Conservation (phyloP, 2,888 invertebrate genomes). For the Hermodice carunculata region DNA sequence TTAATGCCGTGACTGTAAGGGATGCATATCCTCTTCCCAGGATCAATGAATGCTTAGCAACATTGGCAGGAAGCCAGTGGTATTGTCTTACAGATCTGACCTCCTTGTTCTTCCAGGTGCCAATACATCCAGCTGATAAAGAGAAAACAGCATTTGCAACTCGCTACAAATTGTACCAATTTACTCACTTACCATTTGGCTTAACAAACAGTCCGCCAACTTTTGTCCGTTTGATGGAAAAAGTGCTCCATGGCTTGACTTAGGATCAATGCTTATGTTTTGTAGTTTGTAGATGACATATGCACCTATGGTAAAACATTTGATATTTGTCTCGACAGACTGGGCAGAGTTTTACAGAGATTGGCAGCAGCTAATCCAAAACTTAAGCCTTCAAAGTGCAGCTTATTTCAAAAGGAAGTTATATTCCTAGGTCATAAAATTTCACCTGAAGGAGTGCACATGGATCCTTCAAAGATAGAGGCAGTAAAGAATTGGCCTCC, state of each 20-base stretch:
- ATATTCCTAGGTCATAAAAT: conserved; percentile 22
- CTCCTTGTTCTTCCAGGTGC: conserved; percentile 46
- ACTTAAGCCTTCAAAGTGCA: conserved; percentile 44
- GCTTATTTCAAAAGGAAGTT: conserved; percentile 21
- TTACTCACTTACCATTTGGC: conserved; percentile 38
- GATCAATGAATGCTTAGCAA: conserved; percentile 30
- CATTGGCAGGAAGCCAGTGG: conserved; percentile 34
- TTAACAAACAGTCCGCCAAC: conserved; percentile 40
- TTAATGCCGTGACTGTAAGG: conserved; percentile 31
- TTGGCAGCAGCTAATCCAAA: too few relatives aligned
- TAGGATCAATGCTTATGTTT: conserved; percentile 34
- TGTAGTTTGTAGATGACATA: conserved; percentile 44
- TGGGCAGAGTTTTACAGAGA: too few relatives aligned
- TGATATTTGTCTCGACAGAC: conserved; percentile 21
- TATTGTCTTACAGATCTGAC: conserved; percentile 40
- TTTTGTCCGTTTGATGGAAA: conserved; percentile 43
- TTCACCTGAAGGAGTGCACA: neutral
- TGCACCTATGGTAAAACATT: conserved; percentile 36
- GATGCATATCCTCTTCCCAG: conserved; percentile 37
- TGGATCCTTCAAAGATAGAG: conserved; percentile 14
- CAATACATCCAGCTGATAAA: conserved; percentile 27
- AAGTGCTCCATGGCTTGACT: conserved; percentile 24
- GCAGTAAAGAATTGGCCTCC: conserved; percentile 2
- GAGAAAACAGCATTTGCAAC: conserved; percentile 42
- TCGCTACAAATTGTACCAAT: conserved; percentile 33